Evolutionary conservation across 1,140 invertebrate genomes (phyloP), one percentile per base, ranked within the genome.

Genomic region (Drosophila azteca): DNA sequence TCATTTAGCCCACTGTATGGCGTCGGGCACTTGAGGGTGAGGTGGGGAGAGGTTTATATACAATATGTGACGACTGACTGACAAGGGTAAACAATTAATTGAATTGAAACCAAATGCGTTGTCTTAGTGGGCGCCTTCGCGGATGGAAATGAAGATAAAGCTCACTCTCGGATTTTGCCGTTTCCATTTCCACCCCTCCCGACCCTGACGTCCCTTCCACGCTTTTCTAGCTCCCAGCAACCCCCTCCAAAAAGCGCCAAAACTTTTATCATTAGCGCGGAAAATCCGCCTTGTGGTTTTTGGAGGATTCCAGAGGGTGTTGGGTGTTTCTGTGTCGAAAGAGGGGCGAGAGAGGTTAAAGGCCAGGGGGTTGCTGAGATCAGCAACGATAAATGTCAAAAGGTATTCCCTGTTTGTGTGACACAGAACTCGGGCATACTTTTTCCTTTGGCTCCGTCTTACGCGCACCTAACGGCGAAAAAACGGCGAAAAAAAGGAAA

Each of bases 21-120:
- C 35, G 20, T 24, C 26, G 43, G 8, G 13, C 22, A 9, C 48
- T 13, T 26, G 15, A 44, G 39, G 24, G 20, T 20, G 17, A 20
- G 45, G 60, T 44, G 53, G 13, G 11, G 41, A 17, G 20, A 35
- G 51, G 51, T 72, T 77, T 26, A 4, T 4, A 5, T 26, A 26
- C 24, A 4, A 26, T 67, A 68, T 62, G 65, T 68, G 82, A 87
- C 78, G 78, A 78, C 60, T 71, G 77, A 71, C 62, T 85, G 82
- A 85, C 82, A 78, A 75, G 82, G 82, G 78, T 85, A 87, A 77
- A 85, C 82, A 85, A 85, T 85, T 85, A 85, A 85, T 85, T 85
- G 78, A 77, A 20, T 20, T 20, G 17, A n/a, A 85, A 71, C 77
- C 77, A 64, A 77, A 53, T 64, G 70, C 68, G 57, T 31, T 51